phyloP scores from a whole-genome alignment of 2,797 vertebrate genomes.

The Chelidonichthys spinosus region DNA sequence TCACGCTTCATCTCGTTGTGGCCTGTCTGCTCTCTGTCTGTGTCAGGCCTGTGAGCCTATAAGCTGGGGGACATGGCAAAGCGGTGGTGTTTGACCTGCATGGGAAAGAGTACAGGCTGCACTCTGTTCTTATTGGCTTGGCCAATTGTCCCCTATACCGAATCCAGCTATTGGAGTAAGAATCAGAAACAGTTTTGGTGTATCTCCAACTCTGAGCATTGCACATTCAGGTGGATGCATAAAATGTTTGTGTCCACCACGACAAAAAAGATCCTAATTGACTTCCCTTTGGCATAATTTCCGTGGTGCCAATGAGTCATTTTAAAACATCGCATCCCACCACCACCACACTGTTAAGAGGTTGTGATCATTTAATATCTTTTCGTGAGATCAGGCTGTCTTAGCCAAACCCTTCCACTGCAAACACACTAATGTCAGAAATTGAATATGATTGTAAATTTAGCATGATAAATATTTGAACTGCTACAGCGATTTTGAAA shows the following conservation, averaged over 20 bases:
- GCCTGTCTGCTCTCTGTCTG: too few species aligned
- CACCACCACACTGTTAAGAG: neutral
- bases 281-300: neutral
- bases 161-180: too few species aligned
- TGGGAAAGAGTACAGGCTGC: too few species aligned
- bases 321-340: too few species aligned
- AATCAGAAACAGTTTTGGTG: neutral
- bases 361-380: neutral
- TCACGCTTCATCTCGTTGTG: too few species aligned
- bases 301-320: neutral
- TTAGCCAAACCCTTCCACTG: constrained; percentile 6
- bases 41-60: too few species aligned
- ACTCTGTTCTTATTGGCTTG: too few species aligned
- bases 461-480: constrained; percentile 86
- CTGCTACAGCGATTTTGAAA: constrained; percentile 73
- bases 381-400: neutral
- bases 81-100: too few species aligned
- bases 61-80: too few species aligned
- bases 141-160: too few species aligned
- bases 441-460: constrained; percentile 73
- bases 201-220: neutral
- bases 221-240: neutral
- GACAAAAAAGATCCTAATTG: neutral
- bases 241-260: neutral
- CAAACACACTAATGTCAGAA: constrained; percentile 57